These are phyloP conservation scores for Lasiurus cinereus DNA, from an alignment of 2,113 vertebrate genomes.

Conservation along the genomic window DNA sequence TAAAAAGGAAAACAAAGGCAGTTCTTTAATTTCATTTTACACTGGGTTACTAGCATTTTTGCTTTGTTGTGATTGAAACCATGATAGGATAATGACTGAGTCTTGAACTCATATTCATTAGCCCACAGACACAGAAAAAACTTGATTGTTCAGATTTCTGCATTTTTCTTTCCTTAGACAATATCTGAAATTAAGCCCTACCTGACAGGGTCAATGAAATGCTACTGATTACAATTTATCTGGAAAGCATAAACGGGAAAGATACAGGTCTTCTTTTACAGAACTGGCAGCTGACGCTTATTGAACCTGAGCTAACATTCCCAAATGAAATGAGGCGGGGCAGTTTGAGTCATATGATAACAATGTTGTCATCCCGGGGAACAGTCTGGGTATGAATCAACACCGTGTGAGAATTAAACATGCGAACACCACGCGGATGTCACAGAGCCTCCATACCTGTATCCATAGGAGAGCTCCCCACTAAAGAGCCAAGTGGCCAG, in stretches of 20 bases:
- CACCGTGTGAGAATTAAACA: not conserved
- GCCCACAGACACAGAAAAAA: not conserved
- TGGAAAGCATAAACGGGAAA: conserved; percentile 59
- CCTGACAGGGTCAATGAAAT: conserved; percentile 77
- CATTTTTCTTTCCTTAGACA: conserved; percentile 71
- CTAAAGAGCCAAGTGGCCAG: conserved; percentile 45
- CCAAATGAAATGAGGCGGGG: conserved; percentile 20
- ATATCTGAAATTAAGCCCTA: conserved; percentile 70
- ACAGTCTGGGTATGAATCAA: not conserved
- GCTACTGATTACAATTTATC: conserved; percentile 69
- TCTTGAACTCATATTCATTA: not conserved
- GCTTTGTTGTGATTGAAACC: conserved; percentile 14
- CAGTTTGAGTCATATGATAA: conserved; percentile 37
- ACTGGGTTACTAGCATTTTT: conserved; percentile 7
- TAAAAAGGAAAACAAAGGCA: conserved; percentile 24
- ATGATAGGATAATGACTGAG: conserved; percentile 23
- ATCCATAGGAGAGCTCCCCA: conserved; percentile 68
- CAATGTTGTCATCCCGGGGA: conserved; percentile 44
- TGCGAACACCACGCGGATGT: not conserved
- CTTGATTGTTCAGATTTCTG: conserved; percentile 50
- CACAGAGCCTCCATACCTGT: conserved; percentile 34
- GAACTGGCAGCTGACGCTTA: conserved; percentile 58
- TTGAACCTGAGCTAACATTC: conserved; percentile 65
- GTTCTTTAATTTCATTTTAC: conserved; percentile 31
- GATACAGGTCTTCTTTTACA: conserved; percentile 72